Evolutionary conservation across 2,797 vertebrate species (phyloP).

Genomic region (Anableps anableps): DNA sequence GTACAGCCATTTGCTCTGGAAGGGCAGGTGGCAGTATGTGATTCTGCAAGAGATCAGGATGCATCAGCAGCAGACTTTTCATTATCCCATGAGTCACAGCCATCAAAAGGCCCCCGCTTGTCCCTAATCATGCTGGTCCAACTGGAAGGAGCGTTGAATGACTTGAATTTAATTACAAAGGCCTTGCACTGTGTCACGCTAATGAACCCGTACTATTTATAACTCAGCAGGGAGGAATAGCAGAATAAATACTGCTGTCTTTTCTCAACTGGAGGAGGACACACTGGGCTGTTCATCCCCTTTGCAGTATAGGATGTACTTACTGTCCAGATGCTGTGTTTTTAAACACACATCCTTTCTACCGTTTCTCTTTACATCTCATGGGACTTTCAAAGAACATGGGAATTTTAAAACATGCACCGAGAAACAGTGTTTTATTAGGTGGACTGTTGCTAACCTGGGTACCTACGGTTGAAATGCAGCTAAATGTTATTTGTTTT

Average conservation of each 20-base stretch:
- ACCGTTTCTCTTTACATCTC: background rate
- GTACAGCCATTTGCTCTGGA: slow-evolving; percentile 99
- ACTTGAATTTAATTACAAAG: slow-evolving; percentile 73
- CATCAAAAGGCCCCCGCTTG: slow-evolving; percentile 37
- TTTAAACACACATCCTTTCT: background rate
- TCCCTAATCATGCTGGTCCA: slow-evolving; percentile 51
- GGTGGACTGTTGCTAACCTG: background rate
- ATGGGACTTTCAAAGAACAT: background rate
- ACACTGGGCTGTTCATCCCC: slow-evolving; percentile 8
- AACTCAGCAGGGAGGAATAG: slow-evolving; percentile 35
- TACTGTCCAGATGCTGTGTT: background rate
- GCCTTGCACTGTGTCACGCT: slow-evolving; percentile 69
- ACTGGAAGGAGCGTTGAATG: slow-evolving; percentile 58
- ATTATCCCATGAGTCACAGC: slow-evolving; percentile 58
- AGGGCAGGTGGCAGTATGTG: slow-evolving; percentile 98
- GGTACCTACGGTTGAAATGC: background rate
- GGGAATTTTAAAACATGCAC: background rate
- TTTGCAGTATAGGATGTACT: slow-evolving; percentile 6
- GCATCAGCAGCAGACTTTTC: slow-evolving; percentile 59
- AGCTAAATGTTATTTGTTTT: background rate
- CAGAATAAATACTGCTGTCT: slow-evolving; percentile 46
- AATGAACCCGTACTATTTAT: slow-evolving; percentile 68
- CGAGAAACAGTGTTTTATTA: background rate
- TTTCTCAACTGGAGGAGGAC: slow-evolving; percentile 29
- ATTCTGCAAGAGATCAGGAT: slow-evolving; percentile 82